phyloP scores from a whole-genome alignment of 2,113 vertebrate genomes.

The Clarias batrachus region DNA sequence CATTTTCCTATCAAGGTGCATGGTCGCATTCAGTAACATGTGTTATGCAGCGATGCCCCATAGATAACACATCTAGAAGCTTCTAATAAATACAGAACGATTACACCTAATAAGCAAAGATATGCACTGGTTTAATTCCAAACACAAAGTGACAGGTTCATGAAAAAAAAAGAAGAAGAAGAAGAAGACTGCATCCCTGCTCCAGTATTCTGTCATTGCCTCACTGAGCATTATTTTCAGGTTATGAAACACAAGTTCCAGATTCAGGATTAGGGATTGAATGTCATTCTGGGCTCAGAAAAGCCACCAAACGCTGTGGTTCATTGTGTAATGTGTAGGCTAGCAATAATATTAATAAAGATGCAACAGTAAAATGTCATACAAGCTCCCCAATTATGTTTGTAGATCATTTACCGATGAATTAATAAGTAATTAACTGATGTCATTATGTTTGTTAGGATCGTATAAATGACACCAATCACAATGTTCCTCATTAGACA shows the following conservation, averaged over 20 bases:
- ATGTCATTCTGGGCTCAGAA: neutral
- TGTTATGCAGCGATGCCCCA: conserved; percentile 17
- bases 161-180: neutral
- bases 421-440: neutral
- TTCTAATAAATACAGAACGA: neutral
- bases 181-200: neutral
- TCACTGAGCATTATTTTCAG: neutral
- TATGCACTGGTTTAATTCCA: neutral
- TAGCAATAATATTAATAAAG: conserved; percentile 1
- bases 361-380: neutral
- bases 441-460: neutral
- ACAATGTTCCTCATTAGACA: conserved; percentile 19
- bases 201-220: neutral
- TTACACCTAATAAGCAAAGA: neutral
- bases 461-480: neutral
- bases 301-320: neutral
- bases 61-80: conserved; percentile 24
- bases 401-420: neutral
- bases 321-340: neutral
- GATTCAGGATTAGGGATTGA: neutral
- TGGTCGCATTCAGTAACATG: conserved; percentile 14
- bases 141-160: neutral
- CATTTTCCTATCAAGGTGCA: conserved; percentile 20
- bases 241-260: neutral
- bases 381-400: too few relatives aligned